phyloP scores from a whole-genome alignment of 2,797 vertebrate genomes.

The Trematocara caparti region DNA sequence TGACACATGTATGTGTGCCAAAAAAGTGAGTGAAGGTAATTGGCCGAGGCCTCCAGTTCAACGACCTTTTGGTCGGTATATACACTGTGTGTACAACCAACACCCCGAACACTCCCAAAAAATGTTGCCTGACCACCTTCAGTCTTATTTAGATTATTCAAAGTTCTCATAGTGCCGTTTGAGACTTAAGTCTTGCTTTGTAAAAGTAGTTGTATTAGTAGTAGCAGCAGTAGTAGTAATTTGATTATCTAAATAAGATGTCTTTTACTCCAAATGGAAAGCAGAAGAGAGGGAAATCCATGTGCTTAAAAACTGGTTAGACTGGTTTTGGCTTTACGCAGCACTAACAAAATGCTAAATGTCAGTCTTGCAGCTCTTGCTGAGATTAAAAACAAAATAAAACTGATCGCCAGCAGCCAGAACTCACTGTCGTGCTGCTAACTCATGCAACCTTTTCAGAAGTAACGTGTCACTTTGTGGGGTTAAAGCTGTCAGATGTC shows the following conservation, averaged over 20 bases:
- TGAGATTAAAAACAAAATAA: neutral
- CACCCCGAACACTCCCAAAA: neutral
- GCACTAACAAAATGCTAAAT: neutral
- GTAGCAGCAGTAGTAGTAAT: neutral
- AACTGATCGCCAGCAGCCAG: neutral
- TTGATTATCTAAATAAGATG: neutral
- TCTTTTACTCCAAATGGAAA: neutral
- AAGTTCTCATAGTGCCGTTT: neutral
- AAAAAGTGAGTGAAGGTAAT: neutral
- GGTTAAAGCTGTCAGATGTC: neutral
- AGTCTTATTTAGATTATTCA: neutral
- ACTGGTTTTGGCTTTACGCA: neutral
- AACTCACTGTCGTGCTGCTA: neutral
- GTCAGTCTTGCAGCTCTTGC: neutral
- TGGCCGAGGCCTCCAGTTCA: neutral
- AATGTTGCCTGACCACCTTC: neutral
- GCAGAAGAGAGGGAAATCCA: neutral
- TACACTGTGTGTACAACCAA: neutral
- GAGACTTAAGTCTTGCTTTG: neutral
- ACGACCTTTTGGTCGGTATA: neutral
- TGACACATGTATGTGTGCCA: neutral
- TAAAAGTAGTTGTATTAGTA: neutral
- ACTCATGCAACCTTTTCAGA: neutral
- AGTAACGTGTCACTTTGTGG: neutral
- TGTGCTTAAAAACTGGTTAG: neutral